phyloP scores from a whole-genome alignment of 2,888 invertebrate genomes.

The Tanytarsus gracilentus region DNA sequence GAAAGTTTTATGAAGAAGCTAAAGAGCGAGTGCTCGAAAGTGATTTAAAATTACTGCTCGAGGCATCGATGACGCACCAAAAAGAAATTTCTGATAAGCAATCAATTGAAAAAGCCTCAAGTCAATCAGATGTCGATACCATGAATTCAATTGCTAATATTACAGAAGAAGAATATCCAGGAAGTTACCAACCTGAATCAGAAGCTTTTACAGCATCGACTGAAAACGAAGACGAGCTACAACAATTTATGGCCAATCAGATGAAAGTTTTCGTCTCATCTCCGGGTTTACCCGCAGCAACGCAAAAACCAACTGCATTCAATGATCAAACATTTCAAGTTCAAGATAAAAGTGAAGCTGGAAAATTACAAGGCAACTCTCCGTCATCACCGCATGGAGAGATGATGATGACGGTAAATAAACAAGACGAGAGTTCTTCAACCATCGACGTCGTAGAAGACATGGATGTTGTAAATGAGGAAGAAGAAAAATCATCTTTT shows the following conservation, averaged over 20 bases:
- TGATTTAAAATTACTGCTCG: slow-evolving; percentile 24
- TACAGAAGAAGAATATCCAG: slow-evolving; percentile 18
- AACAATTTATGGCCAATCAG: slow-evolving; percentile 14
- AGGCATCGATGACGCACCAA: neutral
- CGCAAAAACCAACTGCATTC: neutral
- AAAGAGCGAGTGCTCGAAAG: slow-evolving; percentile 35
- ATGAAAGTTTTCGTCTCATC: slow-evolving; percentile 14
- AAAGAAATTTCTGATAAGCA: neutral
- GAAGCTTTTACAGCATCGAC: neutral
- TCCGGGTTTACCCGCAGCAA: too few species aligned
- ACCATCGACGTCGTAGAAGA: neutral
- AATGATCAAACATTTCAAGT: neutral
- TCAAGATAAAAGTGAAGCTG: too few species aligned
- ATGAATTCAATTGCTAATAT: slow-evolving; percentile 26
- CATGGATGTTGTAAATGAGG: too few species aligned
- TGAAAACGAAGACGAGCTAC: slow-evolving; percentile 22
- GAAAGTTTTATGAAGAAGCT: slow-evolving; percentile 43
- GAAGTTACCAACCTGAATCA: slow-evolving; percentile 1
- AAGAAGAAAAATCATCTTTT: neutral
- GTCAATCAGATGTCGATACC: slow-evolving; percentile 13
- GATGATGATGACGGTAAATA: neutral
- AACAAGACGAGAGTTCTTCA: slow-evolving; percentile 4
- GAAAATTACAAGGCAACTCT: too few species aligned
- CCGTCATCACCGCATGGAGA: neutral
- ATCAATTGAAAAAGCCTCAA: neutral